Evolutionary conservation across 2,797 vertebrate genomes (phyloP).

Genomic region (Microctenopoma steveboyesi): DNA sequence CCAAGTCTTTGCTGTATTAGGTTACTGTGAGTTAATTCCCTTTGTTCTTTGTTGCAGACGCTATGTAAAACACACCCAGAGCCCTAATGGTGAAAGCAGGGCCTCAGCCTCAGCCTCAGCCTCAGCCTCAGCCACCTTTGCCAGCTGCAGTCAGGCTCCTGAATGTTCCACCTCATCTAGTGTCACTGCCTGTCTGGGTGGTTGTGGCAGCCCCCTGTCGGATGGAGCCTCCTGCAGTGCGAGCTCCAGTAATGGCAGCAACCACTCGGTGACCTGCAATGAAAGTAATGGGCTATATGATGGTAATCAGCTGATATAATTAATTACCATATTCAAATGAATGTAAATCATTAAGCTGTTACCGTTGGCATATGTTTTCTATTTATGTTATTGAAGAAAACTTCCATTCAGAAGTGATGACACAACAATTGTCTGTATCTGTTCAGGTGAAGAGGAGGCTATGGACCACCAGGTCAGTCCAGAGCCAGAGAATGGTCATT

Average conservation of each 20-base stretch:
- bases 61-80: slow-evolving; percentile 88
- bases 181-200: slow-evolving; percentile 64
- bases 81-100: slow-evolving; percentile 77
- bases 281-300: slow-evolving; percentile 87
- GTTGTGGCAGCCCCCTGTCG: slow-evolving; percentile 73
- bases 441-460: slow-evolving; percentile 89
- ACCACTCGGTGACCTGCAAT: slow-evolving; percentile 84
- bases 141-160: slow-evolving; percentile 77
- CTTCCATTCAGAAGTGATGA: background rate
- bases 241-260: slow-evolving; percentile 79
- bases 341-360: background rate
- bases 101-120: slow-evolving; percentile 77
- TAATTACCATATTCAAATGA: background rate
- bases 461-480: slow-evolving; percentile 95
- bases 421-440: slow-evolving; percentile 11
- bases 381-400: background rate
- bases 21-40: background rate
- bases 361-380: background rate
- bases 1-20: background rate
- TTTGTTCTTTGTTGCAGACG: slow-evolving; percentile 80
- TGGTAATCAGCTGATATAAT: slow-evolving; percentile 78
- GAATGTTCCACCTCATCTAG: slow-evolving; percentile 77
- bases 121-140: slow-evolving; percentile 75
- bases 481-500: slow-evolving; percentile 85
- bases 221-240: slow-evolving; percentile 82